Evolutionary conservation across 2,888 invertebrate species (phyloP).

Genomic region (Neoitamus cyanurus): DNA sequence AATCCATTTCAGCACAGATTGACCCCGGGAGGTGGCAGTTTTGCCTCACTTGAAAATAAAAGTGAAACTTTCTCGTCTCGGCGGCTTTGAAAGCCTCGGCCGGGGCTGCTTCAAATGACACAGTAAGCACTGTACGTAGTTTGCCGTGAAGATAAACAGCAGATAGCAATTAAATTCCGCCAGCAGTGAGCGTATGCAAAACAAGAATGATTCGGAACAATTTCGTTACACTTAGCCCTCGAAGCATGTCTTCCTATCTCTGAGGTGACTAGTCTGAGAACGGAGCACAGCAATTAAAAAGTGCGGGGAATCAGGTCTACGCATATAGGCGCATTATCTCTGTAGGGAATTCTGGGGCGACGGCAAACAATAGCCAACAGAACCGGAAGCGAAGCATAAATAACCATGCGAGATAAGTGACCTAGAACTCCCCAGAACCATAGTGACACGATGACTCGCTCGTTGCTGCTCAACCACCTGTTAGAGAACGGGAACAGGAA

Average conservation of each 20-base stretch:
- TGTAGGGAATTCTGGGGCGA: not conserved
- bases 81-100: not conserved
- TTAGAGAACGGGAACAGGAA: not conserved
- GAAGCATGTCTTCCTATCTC: not conserved
- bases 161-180: not conserved
- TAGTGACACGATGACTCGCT: not conserved
- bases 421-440: constrained; percentile 3
- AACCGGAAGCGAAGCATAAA: constrained; percentile 18
- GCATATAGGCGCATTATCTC: not conserved
- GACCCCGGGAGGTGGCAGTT: not conserved
- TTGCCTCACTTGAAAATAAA: not conserved
- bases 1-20: not conserved
- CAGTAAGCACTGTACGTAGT: not conserved
- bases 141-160: not conserved
- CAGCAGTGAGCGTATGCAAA: not conserved
- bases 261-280: not conserved
- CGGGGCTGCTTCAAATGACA: not conserved
- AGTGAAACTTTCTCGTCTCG: not conserved
- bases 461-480: not conserved
- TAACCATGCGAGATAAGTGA: constrained; percentile 6
- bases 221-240: not conserved
- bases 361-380: not conserved
- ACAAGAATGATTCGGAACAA: not conserved
- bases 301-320: not conserved
- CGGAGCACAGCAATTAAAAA: not conserved